Evolutionary conservation across 1,140 invertebrate species (phyloP).

Genomic region (Antheraea pernyi): DNA sequence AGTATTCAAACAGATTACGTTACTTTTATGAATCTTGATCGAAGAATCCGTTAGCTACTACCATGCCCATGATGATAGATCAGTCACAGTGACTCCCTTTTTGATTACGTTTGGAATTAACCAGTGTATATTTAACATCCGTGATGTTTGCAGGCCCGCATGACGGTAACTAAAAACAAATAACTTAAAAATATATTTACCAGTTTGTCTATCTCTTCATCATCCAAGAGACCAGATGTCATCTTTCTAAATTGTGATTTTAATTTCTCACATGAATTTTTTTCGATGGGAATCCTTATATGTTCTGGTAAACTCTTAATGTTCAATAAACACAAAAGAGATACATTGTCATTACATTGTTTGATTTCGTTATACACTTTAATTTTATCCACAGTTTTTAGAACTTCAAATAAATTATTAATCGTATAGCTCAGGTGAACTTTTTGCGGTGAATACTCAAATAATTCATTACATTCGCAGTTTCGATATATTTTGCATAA

Average conservation of each 20-base stretch:
- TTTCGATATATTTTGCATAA: conserved; percentile 48
- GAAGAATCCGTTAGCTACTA: no score
- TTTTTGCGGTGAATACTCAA: conserved; percentile 45
- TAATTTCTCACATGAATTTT: background rate
- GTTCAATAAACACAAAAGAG: conserved; percentile 39
- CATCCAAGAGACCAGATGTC: conserved; percentile 19
- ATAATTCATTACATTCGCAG: conserved; percentile 32
- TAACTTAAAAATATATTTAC: conserved; percentile 26
- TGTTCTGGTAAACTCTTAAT: conserved; percentile 43
- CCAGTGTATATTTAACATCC: no score
- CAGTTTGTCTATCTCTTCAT: conserved; percentile 26
- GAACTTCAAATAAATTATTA: conserved; percentile 35
- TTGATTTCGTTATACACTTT: conserved; percentile 37
- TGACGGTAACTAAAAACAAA: no score
- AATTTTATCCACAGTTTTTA: conserved; percentile 43
- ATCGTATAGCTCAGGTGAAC: conserved; percentile 44
- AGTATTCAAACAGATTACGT: no score
- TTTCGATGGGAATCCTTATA: conserved; percentile 8
- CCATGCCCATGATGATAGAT: no score
- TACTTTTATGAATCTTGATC: no score
- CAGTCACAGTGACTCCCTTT: no score
- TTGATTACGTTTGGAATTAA: no score
- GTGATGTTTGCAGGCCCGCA: no score
- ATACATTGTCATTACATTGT: conserved; percentile 30
- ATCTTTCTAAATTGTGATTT: background rate